Evolutionary conservation across 2,113 vertebrate species (phyloP).

Genomic region (Arothron firmamentum): DNA sequence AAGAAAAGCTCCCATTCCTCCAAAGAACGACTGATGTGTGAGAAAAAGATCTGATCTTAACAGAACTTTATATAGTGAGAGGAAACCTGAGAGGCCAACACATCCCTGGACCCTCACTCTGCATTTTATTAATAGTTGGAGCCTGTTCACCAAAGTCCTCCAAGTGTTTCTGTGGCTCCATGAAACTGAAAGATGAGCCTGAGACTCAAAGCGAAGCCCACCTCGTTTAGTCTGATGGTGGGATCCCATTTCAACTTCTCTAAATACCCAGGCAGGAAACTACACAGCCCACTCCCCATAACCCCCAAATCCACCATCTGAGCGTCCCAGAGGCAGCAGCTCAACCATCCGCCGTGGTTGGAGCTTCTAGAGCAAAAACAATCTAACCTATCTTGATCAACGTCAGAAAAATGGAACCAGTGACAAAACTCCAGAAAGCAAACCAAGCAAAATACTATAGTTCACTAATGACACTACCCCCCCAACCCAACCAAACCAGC

Average conservation of each 20-base stretch:
- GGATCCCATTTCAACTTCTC: slow-evolving; percentile 31
- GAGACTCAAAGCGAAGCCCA: slow-evolving; percentile 12
- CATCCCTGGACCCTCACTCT: background rate
- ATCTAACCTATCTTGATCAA: too few species aligned
- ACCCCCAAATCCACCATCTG: background rate
- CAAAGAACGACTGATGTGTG: slow-evolving; percentile 21
- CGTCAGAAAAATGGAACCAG: too few species aligned
- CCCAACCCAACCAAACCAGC: too few species aligned
- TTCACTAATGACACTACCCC: too few species aligned
- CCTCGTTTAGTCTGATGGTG: slow-evolving; percentile 20
- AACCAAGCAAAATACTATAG: too few species aligned
- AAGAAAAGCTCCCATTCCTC: slow-evolving; percentile 6
- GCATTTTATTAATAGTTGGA: slow-evolving; percentile 17
- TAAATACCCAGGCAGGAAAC: slow-evolving; percentile 9
- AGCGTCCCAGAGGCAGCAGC: too few species aligned
- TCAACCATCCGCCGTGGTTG: too few species aligned
- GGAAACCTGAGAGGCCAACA: slow-evolving; percentile 7
- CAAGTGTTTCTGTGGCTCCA: slow-evolving; percentile 42
- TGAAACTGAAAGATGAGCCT: slow-evolving; percentile 30
- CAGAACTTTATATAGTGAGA: slow-evolving; percentile 9
- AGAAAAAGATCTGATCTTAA: slow-evolving; percentile 7
- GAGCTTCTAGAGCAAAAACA: too few species aligned
- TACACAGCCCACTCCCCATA: background rate
- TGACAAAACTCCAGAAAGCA: too few species aligned
- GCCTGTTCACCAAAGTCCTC: slow-evolving; percentile 14